Conservation (phyloP, 2,888 invertebrate genomes). For the Zele albiditarsus region DNA sequence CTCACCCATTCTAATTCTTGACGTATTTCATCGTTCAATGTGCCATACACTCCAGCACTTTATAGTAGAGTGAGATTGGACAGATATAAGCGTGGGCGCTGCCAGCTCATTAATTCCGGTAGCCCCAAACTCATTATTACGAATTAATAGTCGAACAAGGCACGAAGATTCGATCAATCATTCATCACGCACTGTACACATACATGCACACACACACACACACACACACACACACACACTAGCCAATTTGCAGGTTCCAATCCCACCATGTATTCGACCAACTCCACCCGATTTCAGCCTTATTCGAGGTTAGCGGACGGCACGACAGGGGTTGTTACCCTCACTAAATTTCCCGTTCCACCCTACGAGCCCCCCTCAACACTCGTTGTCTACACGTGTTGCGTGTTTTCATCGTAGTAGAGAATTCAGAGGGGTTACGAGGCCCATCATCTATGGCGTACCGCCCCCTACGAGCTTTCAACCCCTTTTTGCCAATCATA, state of each 20-base stretch:
- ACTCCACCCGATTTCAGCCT: neutral
- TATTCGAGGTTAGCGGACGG: constrained; percentile 6
- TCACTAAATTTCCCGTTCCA: neutral
- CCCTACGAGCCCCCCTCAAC: neutral
- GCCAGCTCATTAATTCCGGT: constrained; percentile 56
- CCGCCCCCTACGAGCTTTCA: neutral
- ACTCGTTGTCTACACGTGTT: constrained; percentile 24
- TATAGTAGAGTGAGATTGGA: neutral
- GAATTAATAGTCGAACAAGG: constrained; percentile 58
- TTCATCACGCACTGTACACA: constrained; percentile 48
- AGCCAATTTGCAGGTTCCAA: constrained; percentile 37
- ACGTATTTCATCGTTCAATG: neutral
- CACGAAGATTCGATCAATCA: constrained; percentile 57
- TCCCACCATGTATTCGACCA: constrained; percentile 6
- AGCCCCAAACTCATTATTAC: constrained; percentile 59
- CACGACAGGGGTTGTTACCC: constrained; percentile 34
- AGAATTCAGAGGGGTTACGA: neutral
- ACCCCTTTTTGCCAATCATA: constrained; percentile 4
- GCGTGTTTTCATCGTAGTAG: constrained; percentile 26
- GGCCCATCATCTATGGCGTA: neutral
- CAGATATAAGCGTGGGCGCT: neutral
- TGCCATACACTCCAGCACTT: neutral
- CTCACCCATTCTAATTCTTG: neutral
- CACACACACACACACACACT: constrained; percentile 18
- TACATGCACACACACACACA: neutral